Conservation (phyloP, 2,797 vertebrate species). For the Hippocampus kuda region DNA sequence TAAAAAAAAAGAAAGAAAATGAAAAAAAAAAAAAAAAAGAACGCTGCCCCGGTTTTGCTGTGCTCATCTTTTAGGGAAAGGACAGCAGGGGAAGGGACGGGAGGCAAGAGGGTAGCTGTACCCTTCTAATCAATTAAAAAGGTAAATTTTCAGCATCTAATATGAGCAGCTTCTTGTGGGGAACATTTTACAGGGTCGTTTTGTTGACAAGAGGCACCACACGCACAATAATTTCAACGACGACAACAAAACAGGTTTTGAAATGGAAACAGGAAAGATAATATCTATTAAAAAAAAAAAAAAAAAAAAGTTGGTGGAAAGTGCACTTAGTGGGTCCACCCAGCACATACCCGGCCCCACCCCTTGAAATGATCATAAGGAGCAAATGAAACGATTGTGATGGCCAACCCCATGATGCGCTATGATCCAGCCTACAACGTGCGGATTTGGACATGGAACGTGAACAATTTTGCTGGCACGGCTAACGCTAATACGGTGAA, state of each 20-base stretch:
- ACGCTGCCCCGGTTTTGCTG: constrained; percentile 24
- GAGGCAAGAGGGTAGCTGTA: constrained; percentile 4
- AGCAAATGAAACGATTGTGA: background rate
- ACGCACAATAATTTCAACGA: constrained; percentile 30
- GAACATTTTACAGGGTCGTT: constrained; percentile 9
- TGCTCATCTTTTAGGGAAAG: constrained; percentile 20
- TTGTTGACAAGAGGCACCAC: constrained; percentile 39
- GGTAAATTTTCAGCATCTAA: constrained; percentile 8
- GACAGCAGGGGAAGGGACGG: constrained; percentile 15
- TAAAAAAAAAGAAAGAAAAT: background rate
- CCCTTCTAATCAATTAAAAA: background rate
- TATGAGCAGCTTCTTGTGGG: constrained; percentile 15
- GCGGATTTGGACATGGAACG: background rate
- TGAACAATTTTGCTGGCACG: background rate
- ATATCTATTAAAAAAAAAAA: constrained; percentile 23
- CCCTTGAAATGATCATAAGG: background rate
- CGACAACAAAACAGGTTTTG: constrained; percentile 21
- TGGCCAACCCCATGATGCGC: background rate
- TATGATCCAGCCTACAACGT: background rate
- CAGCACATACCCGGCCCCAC: constrained; percentile 11
- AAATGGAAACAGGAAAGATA: constrained; percentile 51
- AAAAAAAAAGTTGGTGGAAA: constrained; percentile 58
- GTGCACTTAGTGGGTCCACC: constrained; percentile 61
- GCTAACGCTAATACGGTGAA: background rate
- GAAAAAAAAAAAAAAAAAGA: constrained; percentile 23